Evolutionary conservation across 2,888 invertebrate species (phyloP), one percentile per base, ranked within the genome.

Genomic region (Orthosia incerta): DNA sequence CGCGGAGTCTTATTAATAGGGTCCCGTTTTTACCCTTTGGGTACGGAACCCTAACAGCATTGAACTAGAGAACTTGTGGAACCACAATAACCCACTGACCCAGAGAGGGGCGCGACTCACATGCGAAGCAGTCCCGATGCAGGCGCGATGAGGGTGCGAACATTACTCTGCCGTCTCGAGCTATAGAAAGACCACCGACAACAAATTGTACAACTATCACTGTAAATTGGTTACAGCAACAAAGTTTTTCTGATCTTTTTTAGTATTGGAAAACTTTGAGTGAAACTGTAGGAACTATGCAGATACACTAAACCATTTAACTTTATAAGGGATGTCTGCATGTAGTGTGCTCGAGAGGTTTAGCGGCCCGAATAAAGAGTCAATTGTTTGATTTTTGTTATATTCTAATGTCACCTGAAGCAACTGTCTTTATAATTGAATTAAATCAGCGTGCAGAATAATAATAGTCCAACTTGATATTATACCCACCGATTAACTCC

Each of bases 41-140:
- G n/a, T n/a, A n/a, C n/a, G n/a, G n/a, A n/a, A n/a, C n/a, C n/a
- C n/a, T n/a, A n/a, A n/a, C n/a, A n/a, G n/a, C n/a, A n/a, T 39
- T 77, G 39, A 59, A 51, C 3, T 56, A n/a, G 15, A 18, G 16
- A 39, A 39, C 39, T 63, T 20, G 39, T 51, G 31, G 15, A 45
- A 50, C 50, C 50, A 62, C 66, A 55, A 20, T 76, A 81, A 55
- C 82, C 62, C 51, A 81, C 15, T 76, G 70, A 76, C 62, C 65
- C 39, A 68, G 56, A n/a, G 64, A 66, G 51, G 60, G 53, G 56
- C 23, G 23, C n/a, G 20, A 61, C 18, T 31, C 39, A 31, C 23
- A 56, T 20, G 13, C n/a, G 12, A 46, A 31, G 45, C 20, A 23
- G 59, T 18, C 45, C 20, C 18, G 26, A n/a, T 63, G 20, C 55